Evolutionary conservation across 53 echinoderm and acorn worm species (phyloP), one percentile per base, ranked within the genome.

Genomic region (Echinarachnius parma): DNA sequence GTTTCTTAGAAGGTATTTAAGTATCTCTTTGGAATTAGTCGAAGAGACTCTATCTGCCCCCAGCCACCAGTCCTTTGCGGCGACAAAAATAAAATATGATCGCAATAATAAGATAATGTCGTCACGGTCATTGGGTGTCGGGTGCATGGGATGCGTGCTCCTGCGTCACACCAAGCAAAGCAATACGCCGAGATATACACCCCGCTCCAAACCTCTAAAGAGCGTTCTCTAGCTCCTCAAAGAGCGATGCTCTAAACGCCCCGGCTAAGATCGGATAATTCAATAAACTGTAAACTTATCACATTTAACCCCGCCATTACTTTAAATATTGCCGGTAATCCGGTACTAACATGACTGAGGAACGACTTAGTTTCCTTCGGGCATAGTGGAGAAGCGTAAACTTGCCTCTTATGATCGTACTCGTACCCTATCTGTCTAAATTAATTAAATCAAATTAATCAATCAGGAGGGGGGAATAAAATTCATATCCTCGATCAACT

Each of bases 251-350:
- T n/a, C 74, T 26, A 72, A 39, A 42, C 46, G 39, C 57, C 55
- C 74, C 74, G 56, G 74, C 74, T 72, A 56, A 72, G 56, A 72
- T 56, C 74, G 55, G 55, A 57, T 72, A 72, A 72, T 72, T 42
- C 42, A 72, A 72, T 72, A 72, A 56, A 56, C 56, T 57, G 74
- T 72, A 72, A 72, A 72, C 74, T 72, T 72, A 72, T 57, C 42
- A 20, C 74, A 72, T 72, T 72, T 72, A 72, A 57, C 74, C 46
- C 57, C 57, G 42, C 57, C 74, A 72, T 72, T 72, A 72, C 56
- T 72, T 72, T 55, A 57, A 56, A 57, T 56, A 56, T 54, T 72
- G 19, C 37, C 74, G 28, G 74, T 72, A 72, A 72, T 72, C 74
- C 74, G 44, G 74, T 57, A 72, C 74, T 54, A 35, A n/a, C n/a